phyloP scores from a whole-genome alignment of 2,113 vertebrate genomes.

The Cyprinodon tularosa region DNA sequence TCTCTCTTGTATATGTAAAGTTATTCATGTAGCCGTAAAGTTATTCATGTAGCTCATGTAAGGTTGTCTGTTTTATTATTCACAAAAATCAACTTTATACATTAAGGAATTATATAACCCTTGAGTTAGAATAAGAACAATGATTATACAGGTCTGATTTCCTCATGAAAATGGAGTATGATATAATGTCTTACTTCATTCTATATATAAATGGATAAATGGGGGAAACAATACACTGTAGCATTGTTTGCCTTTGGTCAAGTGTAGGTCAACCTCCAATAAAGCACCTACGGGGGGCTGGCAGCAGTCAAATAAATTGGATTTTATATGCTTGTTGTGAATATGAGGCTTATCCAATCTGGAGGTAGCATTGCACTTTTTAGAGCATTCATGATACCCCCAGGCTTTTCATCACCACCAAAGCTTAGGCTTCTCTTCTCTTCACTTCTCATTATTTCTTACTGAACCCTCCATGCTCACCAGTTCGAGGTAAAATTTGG shows the following conservation, averaged over 20 bases:
- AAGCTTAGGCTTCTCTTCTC: slow-evolving; percentile 72
- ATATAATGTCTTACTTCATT: slow-evolving; percentile 44
- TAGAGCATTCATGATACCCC: slow-evolving; percentile 68
- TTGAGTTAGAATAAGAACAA: slow-evolving; percentile 51
- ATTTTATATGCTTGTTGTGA: slow-evolving; percentile 65
- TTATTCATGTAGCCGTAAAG: slow-evolving; percentile 50
- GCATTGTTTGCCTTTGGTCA: slow-evolving; percentile 58
- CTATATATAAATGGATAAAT: slow-evolving; percentile 51
- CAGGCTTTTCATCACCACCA: slow-evolving; percentile 71
- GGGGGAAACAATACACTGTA: slow-evolving; percentile 39
- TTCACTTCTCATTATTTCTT: slow-evolving; percentile 79
- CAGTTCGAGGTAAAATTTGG: slow-evolving; percentile 61
- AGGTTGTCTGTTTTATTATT: slow-evolving; percentile 20
- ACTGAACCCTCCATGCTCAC: slow-evolving; percentile 73
- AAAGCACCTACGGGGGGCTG: slow-evolving; percentile 44
- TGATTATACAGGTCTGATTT: slow-evolving; percentile 37
- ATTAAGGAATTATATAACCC: slow-evolving; percentile 43
- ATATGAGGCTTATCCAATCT: slow-evolving; percentile 66
- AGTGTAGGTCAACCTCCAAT: slow-evolving; percentile 63
- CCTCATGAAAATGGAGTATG: slow-evolving; percentile 39
- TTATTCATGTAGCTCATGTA: slow-evolving; percentile 52
- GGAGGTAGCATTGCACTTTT: slow-evolving; percentile 64
- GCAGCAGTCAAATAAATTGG: slow-evolving; percentile 64
- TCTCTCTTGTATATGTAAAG: slow-evolving; percentile 43
- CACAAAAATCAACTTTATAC: slow-evolving; percentile 33